Conservation (phyloP, 1,140 invertebrate species). For the Drosophila micromelanica region DNA sequence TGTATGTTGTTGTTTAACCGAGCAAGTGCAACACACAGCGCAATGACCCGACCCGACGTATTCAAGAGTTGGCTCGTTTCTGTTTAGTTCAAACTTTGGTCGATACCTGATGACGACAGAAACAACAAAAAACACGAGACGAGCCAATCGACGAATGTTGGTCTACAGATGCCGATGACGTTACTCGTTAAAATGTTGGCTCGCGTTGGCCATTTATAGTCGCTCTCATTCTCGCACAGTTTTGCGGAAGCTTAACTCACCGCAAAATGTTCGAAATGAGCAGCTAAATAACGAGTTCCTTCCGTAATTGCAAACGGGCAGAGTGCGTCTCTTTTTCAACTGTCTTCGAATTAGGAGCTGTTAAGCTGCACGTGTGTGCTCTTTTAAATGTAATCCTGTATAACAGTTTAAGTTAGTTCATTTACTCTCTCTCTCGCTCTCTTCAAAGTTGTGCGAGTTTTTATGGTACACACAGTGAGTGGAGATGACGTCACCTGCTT, state of each 20-base stretch:
- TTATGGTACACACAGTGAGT: conserved; percentile 46
- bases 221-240: conserved; percentile 32
- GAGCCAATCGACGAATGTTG: conserved; percentile 26
- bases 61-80: conserved; percentile 83
- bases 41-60: conserved; percentile 81
- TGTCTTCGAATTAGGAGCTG: conserved; percentile 8
- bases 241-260: conserved; percentile 70
- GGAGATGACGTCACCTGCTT: conserved; percentile 45
- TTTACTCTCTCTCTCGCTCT: conserved; percentile 16
- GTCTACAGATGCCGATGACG: conserved; percentile 40
- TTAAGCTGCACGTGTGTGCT: conserved; percentile 25
- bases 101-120: conserved; percentile 49
- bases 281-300: conserved; percentile 77
- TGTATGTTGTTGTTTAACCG: conserved; percentile 27
- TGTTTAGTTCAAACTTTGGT: conserved; percentile 58
- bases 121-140: conserved; percentile 19
- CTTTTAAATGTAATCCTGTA: conserved; percentile 18
- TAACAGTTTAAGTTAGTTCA: conserved; percentile 17
- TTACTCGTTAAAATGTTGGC: conserved; percentile 26
- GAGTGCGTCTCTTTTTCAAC: conserved; percentile 1
- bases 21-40: conserved; percentile 68
- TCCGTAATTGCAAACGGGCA: conserved; percentile 66
- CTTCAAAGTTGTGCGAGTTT: conserved; percentile 40
- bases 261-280: conserved; percentile 76
- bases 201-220: conserved; percentile 17